Conservation (phyloP, 2,113 vertebrate species). For the Dascyllus trimaculatus region DNA sequence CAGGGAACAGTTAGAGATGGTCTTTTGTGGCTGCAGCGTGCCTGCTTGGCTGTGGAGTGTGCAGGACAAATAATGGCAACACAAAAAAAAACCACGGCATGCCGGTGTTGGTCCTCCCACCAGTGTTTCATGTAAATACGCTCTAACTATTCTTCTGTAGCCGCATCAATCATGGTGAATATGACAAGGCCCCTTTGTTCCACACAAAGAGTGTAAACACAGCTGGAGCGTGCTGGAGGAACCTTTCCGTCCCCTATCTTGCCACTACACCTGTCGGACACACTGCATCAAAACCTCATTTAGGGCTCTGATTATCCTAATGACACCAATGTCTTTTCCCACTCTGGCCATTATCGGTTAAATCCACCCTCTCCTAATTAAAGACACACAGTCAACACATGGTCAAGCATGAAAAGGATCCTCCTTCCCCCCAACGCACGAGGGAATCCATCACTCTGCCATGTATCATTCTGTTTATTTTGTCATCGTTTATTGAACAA, state of each 20-base stretch:
- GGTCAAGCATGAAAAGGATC: constrained; percentile 68
- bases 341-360: constrained; percentile 65
- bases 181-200: constrained; percentile 84
- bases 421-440: constrained; percentile 25
- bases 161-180: constrained; percentile 83
- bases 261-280: constrained; percentile 83
- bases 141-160: constrained; percentile 80
- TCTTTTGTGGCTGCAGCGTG: constrained; percentile 39
- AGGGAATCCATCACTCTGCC: constrained; percentile 46
- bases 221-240: constrained; percentile 79
- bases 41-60: constrained; percentile 49
- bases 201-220: constrained; percentile 83
- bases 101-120: constrained; percentile 55
- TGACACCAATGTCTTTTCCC: constrained; percentile 74
- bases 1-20: constrained; percentile 22
- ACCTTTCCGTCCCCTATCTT: constrained; percentile 77
- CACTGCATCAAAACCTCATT: constrained; percentile 81
- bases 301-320: constrained; percentile 80
- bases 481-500: constrained; percentile 67
- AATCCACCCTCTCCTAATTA: constrained; percentile 75
- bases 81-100: constrained; percentile 3
- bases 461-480: constrained; percentile 69
- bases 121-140: constrained; percentile 82
- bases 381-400: constrained; percentile 76
- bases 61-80: constrained; percentile 66